Base-by-base conservation (phyloP, 2,113 vertebrate species). In the Tyrannus savana region DNA sequence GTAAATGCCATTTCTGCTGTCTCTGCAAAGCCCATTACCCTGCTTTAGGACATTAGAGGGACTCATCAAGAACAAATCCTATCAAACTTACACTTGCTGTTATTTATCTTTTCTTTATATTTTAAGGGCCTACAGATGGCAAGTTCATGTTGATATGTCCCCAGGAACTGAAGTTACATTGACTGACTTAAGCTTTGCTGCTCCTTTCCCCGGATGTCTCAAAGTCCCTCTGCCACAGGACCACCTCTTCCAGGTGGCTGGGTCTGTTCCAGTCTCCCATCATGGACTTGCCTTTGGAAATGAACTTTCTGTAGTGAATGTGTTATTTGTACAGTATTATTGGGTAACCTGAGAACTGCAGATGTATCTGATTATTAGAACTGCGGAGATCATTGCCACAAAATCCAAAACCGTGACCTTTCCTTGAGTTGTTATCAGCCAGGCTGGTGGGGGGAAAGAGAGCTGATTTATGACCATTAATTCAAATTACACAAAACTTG, bases 251-350 rank as follows among this genome's bases (percentile, higher is more conserved):
- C 37, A 59, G 42, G 50, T 46, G 3, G 0, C 39, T 86, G n/a
- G 28, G 10, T 82, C 84, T 5, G 4, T 46, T 75, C 42, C 49
- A 24, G 31, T 67, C 85, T 84, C 44, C 81, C 55, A 1, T 31
- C 74, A 50, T 0, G 1, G 19, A 21, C 44, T 71, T 63, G 55
- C 77, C 62, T 86, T 90, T 77, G 69, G 60, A 84, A 80, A 64
- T 39, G 47, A 84, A 67, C 76, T 83, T 86, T 96, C 39, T 5
- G 2, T 60, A 10, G 53, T 86, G 85, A 93, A 72, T 35, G 39
- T 88, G 74, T 94, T 95, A 80, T 92, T 93, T 82, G 79, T 95
- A 92, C 86, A 81, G 90, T 92, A 93, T 84, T 95, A 86, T 91
- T 28, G 3, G 52, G 93, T 96, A 95, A 96, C 67, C 33, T 0